These are phyloP conservation scores for Ophraella communa DNA, from an alignment of 2,888 invertebrate genomes.

Conservation along the genomic window DNA sequence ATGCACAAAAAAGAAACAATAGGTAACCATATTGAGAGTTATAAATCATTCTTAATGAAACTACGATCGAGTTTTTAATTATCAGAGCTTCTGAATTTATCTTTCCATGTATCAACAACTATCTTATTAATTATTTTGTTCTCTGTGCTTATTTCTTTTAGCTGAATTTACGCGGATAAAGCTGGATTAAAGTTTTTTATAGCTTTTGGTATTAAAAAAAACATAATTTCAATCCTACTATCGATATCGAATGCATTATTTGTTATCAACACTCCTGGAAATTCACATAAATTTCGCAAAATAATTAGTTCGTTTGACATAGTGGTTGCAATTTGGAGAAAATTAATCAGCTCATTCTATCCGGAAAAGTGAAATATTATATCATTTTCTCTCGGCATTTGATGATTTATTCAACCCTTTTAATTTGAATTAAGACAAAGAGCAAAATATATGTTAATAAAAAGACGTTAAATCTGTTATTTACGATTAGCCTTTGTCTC, in stretches of 20 bases:
- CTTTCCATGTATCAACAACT: no score
- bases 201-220: no score
- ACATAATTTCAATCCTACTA: not conserved
- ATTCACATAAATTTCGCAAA: slow-evolving; percentile 25
- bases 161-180: no score
- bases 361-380: slow-evolving; percentile 8
- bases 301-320: slow-evolving; percentile 23
- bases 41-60: not conserved
- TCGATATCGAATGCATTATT: not conserved
- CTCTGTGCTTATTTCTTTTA: no score
- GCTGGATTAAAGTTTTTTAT: no score
- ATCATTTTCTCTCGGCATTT: slow-evolving; percentile 2
- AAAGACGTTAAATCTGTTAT: no score
- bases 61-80: no score
- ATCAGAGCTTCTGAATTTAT: no score
- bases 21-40: not conserved
- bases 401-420: slow-evolving; percentile 10
- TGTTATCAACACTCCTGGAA: slow-evolving; percentile 5
- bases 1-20: not conserved
- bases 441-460: not conserved
- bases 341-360: slow-evolving; percentile 21
- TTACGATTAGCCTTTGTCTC: no score
- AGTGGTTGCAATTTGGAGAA: slow-evolving; percentile 16
- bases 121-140: no score
- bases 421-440: not conserved